phyloP scores from a whole-genome alignment of 37 sponge, comb jelly and placozoan species.

The Lycopodina hypogea region DNA sequence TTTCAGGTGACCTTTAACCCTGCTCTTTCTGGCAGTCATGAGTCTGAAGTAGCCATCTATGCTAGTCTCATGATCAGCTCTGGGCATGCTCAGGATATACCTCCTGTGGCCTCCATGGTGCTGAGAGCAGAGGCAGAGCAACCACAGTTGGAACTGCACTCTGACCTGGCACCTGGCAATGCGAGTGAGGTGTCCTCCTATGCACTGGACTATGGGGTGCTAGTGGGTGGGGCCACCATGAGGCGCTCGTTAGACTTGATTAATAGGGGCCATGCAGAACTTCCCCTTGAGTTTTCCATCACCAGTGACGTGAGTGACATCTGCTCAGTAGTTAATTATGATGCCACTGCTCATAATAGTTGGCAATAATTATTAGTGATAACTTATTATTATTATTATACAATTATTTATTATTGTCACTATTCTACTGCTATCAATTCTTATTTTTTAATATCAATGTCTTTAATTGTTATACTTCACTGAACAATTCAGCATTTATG shows the following conservation, averaged over 20 bases:
- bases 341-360: no score
- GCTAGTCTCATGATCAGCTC: constrained; percentile 33
- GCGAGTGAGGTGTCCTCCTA: neutral
- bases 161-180: neutral
- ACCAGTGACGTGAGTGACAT: constrained; percentile 35
- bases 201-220: constrained; percentile 56
- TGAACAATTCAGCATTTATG: no score
- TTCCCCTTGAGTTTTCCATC: constrained; percentile 51
- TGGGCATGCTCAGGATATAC: neutral
- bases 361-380: no score
- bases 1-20: constrained; percentile 57
- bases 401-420: no score
- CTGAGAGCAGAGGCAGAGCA: constrained; percentile 54
- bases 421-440: no score
- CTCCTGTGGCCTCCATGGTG: constrained; percentile 10
- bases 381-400: no score
- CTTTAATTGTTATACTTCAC: neutral
- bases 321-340: no score
- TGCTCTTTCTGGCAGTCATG: constrained; percentile 32
- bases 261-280: constrained; percentile 46
- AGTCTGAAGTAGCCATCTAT: constrained; percentile 24
- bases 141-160: constrained; percentile 44
- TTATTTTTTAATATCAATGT: neutral
- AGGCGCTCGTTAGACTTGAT: constrained; percentile 28
- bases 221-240: constrained; percentile 40